Conservation (phyloP, 1,140 invertebrate species). For the Nymphalis io region DNA sequence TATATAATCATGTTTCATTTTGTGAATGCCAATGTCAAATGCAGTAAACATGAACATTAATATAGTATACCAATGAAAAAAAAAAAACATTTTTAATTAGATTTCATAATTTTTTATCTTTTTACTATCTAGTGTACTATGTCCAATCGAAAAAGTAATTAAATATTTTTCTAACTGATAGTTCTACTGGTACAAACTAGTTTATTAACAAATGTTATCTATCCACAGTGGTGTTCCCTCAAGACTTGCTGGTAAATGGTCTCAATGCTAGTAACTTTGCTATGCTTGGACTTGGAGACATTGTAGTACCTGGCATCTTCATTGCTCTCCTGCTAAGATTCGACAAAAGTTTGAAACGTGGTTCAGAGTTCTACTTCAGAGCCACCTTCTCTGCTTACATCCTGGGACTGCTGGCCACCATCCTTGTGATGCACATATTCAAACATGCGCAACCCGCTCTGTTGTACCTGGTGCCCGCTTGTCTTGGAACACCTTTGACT, state of each 20-base stretch:
- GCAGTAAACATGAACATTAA: too few species aligned
- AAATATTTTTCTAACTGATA: not conserved
- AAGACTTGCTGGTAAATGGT: conserved; percentile 97
- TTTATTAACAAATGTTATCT: not conserved
- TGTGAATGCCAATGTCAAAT: too few species aligned
- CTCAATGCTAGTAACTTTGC: conserved; percentile 96
- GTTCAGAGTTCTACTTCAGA: conserved; percentile 95
- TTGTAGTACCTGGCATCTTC: conserved; percentile 99
- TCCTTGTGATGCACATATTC: conserved; percentile 99
- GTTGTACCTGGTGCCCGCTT: conserved; percentile 97
- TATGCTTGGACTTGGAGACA: conserved; percentile 99
- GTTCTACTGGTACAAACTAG: conserved; percentile 1
- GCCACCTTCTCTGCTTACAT: conserved; percentile 97
- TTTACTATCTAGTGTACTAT: too few species aligned
- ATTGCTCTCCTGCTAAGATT: conserved; percentile 98
- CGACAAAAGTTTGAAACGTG: conserved; percentile 94
- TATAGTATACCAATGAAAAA: too few species aligned
- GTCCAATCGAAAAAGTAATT: too few species aligned
- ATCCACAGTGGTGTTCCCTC: conserved; percentile 95
- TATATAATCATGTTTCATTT: too few species aligned
- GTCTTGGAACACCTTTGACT: conserved; percentile 92
- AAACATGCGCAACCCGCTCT: conserved; percentile 99
- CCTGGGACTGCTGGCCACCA: conserved; percentile 94
- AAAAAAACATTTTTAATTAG: too few species aligned
- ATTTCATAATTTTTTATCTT: too few species aligned